Base-by-base conservation (phyloP, 2,888 invertebrate species). In the Halocaridina rubra region DNA sequence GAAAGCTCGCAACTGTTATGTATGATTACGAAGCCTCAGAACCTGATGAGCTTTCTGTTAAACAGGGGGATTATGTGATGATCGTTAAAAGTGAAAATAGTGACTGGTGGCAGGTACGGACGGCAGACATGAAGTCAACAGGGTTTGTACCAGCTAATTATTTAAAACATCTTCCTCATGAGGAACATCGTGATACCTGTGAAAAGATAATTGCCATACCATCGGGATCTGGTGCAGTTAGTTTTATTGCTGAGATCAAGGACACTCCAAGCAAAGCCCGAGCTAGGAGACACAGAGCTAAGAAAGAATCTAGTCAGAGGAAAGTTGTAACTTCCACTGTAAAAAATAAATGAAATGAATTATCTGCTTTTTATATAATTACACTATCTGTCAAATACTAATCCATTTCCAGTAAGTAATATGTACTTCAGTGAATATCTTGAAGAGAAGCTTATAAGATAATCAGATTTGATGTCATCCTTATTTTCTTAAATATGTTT, bases 41-140 rank as follows among this genome's bases (percentile, higher is more conserved):
- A 19, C 53, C 64, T 22, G 76, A 76, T 67, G 81, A 81, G 19
- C 53, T 81, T 2, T 69, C 81, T 7, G 75, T 81, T 24, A 81
- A 64, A 19, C 75, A 76, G 76, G 81, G 81, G 24, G 81, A 81
- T 30, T 76, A 67, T 57, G 81, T 81, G 22, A 76, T 76, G 46
- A 57, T 81, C 24, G 67, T 81, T 22, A 74, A 76, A 16, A 75
- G 69, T 22, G 46, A 32, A 0, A 81, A 75, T 30, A 32, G 19
- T 13, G 81, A 81, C 33, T 81, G 81, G 81, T 81, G 81, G 81
- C 57, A 75, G 22, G 81, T 81, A 53, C 64, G 57, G 29, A 76
- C 81, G 10, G 75, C 81, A 46, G 81, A 81, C 24, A 29, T 39
- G 32, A 67, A 39, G 13, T 19, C 30, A 19, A 76, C 76, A n/a